Conservation (phyloP, 2,797 vertebrate species). For the Rachycentron canadum region DNA sequence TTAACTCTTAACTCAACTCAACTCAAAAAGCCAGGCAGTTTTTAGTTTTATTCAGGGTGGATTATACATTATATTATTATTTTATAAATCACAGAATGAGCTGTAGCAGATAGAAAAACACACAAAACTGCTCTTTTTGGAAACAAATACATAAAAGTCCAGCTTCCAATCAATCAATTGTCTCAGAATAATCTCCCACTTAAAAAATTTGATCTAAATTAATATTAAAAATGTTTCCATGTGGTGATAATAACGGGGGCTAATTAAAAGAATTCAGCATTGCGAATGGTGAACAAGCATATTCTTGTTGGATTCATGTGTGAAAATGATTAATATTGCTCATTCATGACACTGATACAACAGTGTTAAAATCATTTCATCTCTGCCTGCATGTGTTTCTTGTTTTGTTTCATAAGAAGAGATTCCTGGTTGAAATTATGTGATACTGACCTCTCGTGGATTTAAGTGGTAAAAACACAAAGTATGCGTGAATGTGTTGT, state of each 20-base stretch:
- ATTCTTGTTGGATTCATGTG: background rate
- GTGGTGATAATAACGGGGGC: too few species aligned
- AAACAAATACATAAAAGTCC: background rate
- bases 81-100: background rate
- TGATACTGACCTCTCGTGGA: constrained; percentile 65
- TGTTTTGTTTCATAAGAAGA: background rate
- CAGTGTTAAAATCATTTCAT: background rate
- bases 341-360: background rate
- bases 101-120: background rate
- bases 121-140: background rate
- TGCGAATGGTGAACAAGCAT: background rate
- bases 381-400: background rate
- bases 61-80: background rate
- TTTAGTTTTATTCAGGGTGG: background rate
- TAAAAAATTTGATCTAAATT: too few species aligned
- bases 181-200: too few species aligned
- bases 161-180: too few species aligned
- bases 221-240: too few species aligned
- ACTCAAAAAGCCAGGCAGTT: constrained; percentile 2
- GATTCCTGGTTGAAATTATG: background rate
- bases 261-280: background rate
- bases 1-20: background rate
- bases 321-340: background rate
- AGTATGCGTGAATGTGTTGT: background rate
- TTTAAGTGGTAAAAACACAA: background rate